Conservation (phyloP, 1,140 invertebrate genomes). For the Diorhabda elongata region DNA sequence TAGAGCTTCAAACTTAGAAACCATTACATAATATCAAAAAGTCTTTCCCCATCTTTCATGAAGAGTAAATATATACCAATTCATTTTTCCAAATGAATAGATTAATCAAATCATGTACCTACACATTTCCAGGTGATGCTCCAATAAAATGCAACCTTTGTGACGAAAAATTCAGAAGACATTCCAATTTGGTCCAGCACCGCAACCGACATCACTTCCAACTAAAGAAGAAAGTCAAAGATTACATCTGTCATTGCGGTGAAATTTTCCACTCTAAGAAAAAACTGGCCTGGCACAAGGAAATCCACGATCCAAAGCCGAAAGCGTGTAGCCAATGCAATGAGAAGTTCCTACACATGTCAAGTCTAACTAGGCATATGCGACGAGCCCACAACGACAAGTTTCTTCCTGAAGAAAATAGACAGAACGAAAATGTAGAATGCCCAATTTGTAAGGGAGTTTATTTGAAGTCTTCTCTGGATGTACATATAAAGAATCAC, state of each 20-base stretch:
- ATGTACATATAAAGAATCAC: constrained; percentile 76
- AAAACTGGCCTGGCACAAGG: constrained; percentile 79
- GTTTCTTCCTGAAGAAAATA: constrained; percentile 61
- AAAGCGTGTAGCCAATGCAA: constrained; percentile 79
- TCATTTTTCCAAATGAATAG: no score
- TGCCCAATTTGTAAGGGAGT: constrained; percentile 77
- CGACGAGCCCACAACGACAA: constrained; percentile 71
- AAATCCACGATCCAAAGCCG: constrained; percentile 76
- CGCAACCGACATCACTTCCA: constrained; percentile 66
- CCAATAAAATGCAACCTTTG: constrained; percentile 78
- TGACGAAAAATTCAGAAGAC: constrained; percentile 75
- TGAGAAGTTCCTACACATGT: constrained; percentile 77
- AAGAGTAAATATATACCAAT: no score
- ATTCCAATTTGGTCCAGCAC: constrained; percentile 83
- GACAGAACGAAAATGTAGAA: constrained; percentile 65
- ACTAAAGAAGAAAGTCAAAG: constrained; percentile 64
- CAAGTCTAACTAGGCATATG: constrained; percentile 79
- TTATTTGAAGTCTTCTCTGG: constrained; percentile 71
- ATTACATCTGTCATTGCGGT: constrained; percentile 78
- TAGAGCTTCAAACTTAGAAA: no score
- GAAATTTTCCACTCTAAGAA: constrained; percentile 77
- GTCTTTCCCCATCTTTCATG: no score
- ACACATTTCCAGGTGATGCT: constrained; percentile 53
- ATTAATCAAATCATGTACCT: no score
- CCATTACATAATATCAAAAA: no score